Base-by-base conservation (phyloP, 2,113 vertebrate species). In the Corydoras sp. region DNA sequence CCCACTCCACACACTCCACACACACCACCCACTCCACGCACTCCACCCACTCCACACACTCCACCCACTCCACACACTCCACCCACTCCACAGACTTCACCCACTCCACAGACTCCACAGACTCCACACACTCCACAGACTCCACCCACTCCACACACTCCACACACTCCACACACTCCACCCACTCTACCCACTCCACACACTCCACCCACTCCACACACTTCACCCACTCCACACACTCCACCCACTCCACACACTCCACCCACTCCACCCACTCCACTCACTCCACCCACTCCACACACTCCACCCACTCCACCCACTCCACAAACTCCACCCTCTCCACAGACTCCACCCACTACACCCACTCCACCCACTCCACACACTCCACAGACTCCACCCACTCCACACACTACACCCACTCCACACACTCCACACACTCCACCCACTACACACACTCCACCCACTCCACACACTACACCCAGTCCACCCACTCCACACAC, bases 341-440 rank as follows among this genome's bases (percentile, higher is more conserved):
- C 63, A 12, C 53, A 29, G n/a, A n/a, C n/a, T n/a, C n/a, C n/a
- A n/a, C n/a, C n/a, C n/a, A n/a, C n/a, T n/a, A n/a, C n/a, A n/a
- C n/a, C n/a, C 32, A 30, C 48, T 63, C 65, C 14, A 24, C 65
- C 48, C 71, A 73, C 30, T 67, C 32, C 48, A 73, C 63, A 73
- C 12, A 61, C 60, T 54, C 32, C 61, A 54, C 5, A 55, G 58
- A 73, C 12, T 18, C 43, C 32, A 12, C 6, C 53, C n/a, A 13
- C 30, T 61, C 43, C 53, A 63, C 31, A n/a, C n/a, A n/a, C n/a
- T n/a, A n/a, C n/a, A n/a, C n/a, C n/a, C n/a, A n/a, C n/a, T n/a
- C n/a, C n/a, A n/a, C n/a, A n/a, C n/a, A n/a, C n/a, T n/a, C n/a
- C n/a, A n/a, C n/a, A n/a, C n/a, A n/a, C 18, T 1, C 18, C 18